phyloP scores from a whole-genome alignment of 2,113 vertebrate species.

The Pseudorectes ferrugineus region DNA sequence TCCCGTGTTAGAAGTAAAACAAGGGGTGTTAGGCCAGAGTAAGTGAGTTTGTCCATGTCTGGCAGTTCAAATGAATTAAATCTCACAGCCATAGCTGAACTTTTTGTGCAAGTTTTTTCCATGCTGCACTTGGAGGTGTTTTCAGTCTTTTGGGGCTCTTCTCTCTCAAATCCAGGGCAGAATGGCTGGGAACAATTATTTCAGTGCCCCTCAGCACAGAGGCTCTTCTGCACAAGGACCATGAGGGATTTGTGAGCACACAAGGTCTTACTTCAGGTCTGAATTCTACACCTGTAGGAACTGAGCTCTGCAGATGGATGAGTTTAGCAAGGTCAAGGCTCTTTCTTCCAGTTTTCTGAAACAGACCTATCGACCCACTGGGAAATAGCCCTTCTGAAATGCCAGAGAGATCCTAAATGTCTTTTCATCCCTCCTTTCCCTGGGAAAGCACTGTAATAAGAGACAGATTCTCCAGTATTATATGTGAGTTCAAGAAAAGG shows the following conservation, averaged over 20 bases:
- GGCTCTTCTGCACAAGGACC: not conserved
- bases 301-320: not conserved
- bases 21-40: not conserved
- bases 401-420: not conserved
- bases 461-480: not conserved
- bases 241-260: not conserved
- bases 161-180: not conserved
- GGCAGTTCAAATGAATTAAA: not conserved
- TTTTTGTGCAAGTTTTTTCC: not conserved
- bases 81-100: not conserved
- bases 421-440: not conserved
- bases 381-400: not conserved
- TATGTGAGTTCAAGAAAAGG: not conserved
- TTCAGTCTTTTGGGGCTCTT: not conserved
- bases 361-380: fast-evolving
- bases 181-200: not conserved
- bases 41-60: not conserved
- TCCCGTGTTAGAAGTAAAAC: not conserved
- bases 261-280: not conserved
- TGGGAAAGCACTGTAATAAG: not conserved
- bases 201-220: not conserved
- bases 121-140: not conserved
- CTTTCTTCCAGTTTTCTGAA: not conserved
- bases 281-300: not conserved
- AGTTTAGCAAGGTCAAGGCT: not conserved